A percentile compares a stretch with the other conserved stretches of the same genome.
phyloP scores from a whole-genome alignment of 2,888 invertebrate genomes.

The Diploptera punctata region DNA sequence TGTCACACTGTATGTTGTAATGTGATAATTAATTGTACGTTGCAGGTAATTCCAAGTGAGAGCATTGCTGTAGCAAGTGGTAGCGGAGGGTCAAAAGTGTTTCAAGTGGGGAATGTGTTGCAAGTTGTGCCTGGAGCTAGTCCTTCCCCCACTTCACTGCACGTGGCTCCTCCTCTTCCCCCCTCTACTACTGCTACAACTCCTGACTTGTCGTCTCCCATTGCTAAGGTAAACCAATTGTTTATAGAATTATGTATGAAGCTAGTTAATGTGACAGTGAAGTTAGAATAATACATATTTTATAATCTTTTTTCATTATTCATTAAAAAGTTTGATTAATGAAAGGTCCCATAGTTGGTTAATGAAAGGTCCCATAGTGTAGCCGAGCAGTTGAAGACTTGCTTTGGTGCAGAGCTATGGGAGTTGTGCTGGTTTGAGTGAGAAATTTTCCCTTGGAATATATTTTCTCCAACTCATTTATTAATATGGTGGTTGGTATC shows the following conservation, averaged over 20 bases:
- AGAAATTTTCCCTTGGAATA: too few relatives aligned
- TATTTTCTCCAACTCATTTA: too few relatives aligned
- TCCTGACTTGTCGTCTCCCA: constrained; percentile 14
- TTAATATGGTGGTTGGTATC: too few relatives aligned
- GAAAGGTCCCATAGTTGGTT: too few relatives aligned
- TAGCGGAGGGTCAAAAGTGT: constrained; percentile 30
- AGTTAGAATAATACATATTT: background rate
- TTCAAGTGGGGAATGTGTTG: constrained; percentile 65
- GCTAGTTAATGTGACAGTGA: too few relatives aligned
- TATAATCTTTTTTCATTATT: background rate
- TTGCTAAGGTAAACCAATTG: constrained; percentile 20
- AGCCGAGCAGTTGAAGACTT: too few relatives aligned
- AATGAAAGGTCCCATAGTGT: too few relatives aligned
- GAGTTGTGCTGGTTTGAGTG: too few relatives aligned
- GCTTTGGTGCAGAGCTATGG: too few relatives aligned
- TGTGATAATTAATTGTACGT: background rate
- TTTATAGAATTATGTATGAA: too few relatives aligned
- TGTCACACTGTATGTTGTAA: too few relatives aligned
- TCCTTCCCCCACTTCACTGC: constrained; percentile 35
- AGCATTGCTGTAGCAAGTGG: background rate
- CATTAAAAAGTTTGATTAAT: too few relatives aligned
- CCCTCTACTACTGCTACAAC: background rate
- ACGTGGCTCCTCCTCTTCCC: constrained; percentile 5
- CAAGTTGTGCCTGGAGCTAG: constrained; percentile 64
- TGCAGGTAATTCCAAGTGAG: constrained; percentile 35